Evolutionary conservation across 2,113 vertebrate species (phyloP).

Genomic region (Bostrychus sinensis): DNA sequence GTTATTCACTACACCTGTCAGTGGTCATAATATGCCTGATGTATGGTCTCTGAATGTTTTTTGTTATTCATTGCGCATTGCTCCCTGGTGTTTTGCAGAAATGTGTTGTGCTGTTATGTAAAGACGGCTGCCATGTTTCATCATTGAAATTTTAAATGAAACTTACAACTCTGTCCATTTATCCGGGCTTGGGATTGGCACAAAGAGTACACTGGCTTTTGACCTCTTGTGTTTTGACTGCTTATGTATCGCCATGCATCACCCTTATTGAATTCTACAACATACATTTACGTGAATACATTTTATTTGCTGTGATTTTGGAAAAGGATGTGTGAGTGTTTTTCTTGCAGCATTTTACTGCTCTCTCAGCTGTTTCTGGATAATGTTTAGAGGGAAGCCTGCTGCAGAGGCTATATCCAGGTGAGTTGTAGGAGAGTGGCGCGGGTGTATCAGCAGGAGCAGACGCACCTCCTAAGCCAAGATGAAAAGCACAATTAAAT

Average conservation of each 20-base stretch:
- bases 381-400: slow-evolving; percentile 63
- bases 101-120: neutral
- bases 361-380: slow-evolving; percentile 65
- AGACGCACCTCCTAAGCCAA: slow-evolving; percentile 39
- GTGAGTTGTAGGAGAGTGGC: slow-evolving; percentile 44
- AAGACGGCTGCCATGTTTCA: neutral
- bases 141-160: no score
- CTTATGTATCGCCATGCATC: no score
- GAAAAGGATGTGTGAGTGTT: slow-evolving; percentile 37
- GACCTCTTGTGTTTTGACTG: neutral
- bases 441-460: slow-evolving; percentile 39
- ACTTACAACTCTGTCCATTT: no score
- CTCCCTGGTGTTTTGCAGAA: neutral
- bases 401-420: slow-evolving; percentile 62
- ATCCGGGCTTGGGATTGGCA: no score
- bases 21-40: no score
- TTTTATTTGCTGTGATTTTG: slow-evolving; percentile 44
- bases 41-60: no score
- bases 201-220: no score
- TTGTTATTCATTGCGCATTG: no score
- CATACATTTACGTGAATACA: slow-evolving; percentile 18
- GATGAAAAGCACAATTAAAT: slow-evolving; percentile 64
- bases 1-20: no score
- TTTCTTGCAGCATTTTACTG: slow-evolving; percentile 66
- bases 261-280: no score